A percentile compares a stretch with the other conserved stretches of the same genome.
phyloP scores from a whole-genome alignment of 2,797 vertebrate genomes.

The Myotis pilosus region DNA sequence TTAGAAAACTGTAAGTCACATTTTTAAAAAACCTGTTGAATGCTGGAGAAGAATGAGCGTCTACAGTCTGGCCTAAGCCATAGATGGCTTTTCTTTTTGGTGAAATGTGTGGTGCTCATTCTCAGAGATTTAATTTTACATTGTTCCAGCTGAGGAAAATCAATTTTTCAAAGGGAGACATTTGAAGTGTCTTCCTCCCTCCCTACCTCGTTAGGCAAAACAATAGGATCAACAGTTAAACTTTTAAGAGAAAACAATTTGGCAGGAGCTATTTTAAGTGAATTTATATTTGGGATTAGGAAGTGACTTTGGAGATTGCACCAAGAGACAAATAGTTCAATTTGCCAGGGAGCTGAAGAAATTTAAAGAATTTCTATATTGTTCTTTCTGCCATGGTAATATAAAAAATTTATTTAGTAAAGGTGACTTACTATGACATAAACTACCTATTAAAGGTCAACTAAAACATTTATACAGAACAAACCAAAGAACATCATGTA shows the following conservation, averaged over 20 bases:
- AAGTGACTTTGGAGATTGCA: not conserved
- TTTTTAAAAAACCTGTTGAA: slow-evolving; percentile 40
- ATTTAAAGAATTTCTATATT: not conserved
- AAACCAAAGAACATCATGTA: not conserved
- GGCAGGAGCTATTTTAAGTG: not conserved
- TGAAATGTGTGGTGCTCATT: not conserved
- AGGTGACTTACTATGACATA: not conserved
- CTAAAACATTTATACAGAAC: not conserved
- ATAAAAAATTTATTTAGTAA: slow-evolving; percentile 12
- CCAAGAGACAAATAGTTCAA: not conserved
- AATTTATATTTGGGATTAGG: slow-evolving; percentile 16
- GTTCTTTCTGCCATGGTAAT: not conserved
- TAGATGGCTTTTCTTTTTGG: not conserved
- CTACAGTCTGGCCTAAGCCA: not conserved
- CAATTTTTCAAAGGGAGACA: not conserved
- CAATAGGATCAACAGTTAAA: slow-evolving; percentile 44
- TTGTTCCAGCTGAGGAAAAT: not conserved
- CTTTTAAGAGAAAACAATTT: slow-evolving; percentile 8
- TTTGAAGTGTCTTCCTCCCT: not conserved
- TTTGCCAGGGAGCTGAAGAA: not conserved
- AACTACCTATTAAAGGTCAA: not conserved
- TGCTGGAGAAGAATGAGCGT: not conserved
- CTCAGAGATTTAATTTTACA: slow-evolving; percentile 41
- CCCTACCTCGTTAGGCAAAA: not conserved
- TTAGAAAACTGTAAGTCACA: slow-evolving; percentile 39